Percentiles rank a stretch among this genome's conserved stretches.
phyloP scores from a whole-genome alignment of 2,888 invertebrate genomes.

The Mellilla xanthometata region DNA sequence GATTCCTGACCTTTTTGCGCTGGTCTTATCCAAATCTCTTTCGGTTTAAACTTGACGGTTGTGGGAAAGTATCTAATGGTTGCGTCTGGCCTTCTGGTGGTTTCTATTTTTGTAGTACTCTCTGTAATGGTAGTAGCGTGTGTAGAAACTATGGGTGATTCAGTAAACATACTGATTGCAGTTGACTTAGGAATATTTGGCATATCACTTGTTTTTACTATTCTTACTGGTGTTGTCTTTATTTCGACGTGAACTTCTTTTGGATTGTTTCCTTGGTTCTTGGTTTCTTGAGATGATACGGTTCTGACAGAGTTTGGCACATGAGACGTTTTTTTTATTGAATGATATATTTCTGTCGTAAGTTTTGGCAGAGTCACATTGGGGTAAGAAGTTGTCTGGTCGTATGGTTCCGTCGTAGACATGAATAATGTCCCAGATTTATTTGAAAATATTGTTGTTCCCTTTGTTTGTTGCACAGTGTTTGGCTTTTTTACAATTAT shows the following conservation, averaged over 20 bases:
- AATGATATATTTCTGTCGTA: constrained; percentile 14
- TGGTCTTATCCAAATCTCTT: constrained; percentile 77
- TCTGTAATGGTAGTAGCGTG: constrained; percentile 23
- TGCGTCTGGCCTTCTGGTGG: constrained; percentile 52
- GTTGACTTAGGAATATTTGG: constrained; percentile 9
- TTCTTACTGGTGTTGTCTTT: constrained; percentile 24
- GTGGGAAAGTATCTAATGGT: constrained; percentile 51
- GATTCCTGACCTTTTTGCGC: constrained; percentile 74
- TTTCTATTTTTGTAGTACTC: constrained; percentile 39
- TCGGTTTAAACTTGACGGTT: constrained; percentile 69
- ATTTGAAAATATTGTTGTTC: too few relatives aligned
- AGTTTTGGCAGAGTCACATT: constrained; percentile 25
- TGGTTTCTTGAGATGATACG: constrained; percentile 35
- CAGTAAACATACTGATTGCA: constrained; percentile 11
- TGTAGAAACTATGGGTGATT: constrained; percentile 21
- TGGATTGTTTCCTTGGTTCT: constrained; percentile 10
- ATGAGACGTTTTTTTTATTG: constrained; percentile 28
- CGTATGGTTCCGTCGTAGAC: not conserved
- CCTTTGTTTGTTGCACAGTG: too few relatives aligned
- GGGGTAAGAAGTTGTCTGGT: constrained; percentile 12
- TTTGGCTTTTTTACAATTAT: constrained; percentile 15
- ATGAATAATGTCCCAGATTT: not conserved
- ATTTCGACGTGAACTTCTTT: constrained; percentile 24
- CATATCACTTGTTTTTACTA: constrained; percentile 15
- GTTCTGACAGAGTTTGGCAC: constrained; percentile 38